Base-by-base conservation (phyloP, 2,888 invertebrate genomes). In the Geophilus truncorum region DNA sequence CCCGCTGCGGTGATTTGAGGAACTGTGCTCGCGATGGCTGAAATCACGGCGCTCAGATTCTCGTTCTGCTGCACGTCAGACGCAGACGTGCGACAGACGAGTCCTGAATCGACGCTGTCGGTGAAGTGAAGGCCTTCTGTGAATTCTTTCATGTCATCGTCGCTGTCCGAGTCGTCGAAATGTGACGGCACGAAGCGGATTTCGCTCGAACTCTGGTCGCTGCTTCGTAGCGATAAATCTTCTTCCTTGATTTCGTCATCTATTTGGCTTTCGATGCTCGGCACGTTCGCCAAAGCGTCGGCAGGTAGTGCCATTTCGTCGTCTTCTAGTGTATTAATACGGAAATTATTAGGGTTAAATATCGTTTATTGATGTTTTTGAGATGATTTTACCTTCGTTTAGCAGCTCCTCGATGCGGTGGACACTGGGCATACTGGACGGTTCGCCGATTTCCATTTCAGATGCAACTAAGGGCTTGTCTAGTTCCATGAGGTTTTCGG, bases 81-180 rank as follows among this genome's bases (percentile, higher is more conserved):
- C 78, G 36, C 6, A 1, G 18, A 15, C 0, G 78, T 12, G 1
- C 12, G 1, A n/a, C n/a, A n/a, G n/a, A n/a, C n/a, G 15, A 10
- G 45, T 0, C 51, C 15, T 10, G 79, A 10, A 3, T 79, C 45
- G 45, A 9, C 21, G 32, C 28, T 45, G 51, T 79, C 45, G 32
- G 79, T 23, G 79, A 79, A 79, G 0, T 45, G 45, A 18, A 79
- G 51, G 23, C 79, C 79, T 25, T 79, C 32, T 18, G 45, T 32
- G 79, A 79, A 79, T 25, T 40, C 25, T 15, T 79, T 80, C n/a
- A 81, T 81, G 18, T 81, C 82, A 57, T 86, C 86, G 25, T 86
- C 86, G 76, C 86, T 86, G 81, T 86, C 86, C 15, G 86, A 85
- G 78, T 81, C 81, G 70, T 83, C 82, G 76, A 83, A 84, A 81